Evolutionary conservation across 1,140 invertebrate genomes (phyloP), one percentile per base, ranked within the genome.

Genomic region (Chrysoperla carnea): DNA sequence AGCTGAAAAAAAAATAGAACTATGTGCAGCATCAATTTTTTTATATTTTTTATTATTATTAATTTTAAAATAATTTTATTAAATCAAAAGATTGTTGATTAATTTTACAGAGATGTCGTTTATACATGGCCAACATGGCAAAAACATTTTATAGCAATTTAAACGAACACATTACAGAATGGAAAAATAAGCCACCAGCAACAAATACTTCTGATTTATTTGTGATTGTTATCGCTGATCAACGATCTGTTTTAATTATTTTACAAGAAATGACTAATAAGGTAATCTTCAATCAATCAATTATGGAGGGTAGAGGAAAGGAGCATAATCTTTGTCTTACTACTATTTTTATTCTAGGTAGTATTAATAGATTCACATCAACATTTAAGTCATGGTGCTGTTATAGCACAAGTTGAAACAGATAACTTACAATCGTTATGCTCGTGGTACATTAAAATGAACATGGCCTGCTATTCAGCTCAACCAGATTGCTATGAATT

Each of bases 321-420:
- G n/a, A n/a, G n/a, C n/a, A n/a, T n/a, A n/a, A n/a, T n/a, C n/a
- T n/a, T n/a, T n/a, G n/a, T n/a, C n/a, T n/a, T n/a, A n/a, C n/a
- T n/a, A n/a, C n/a, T n/a, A n/a, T n/a, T n/a, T n/a, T n/a, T n/a
- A n/a, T 53, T 51, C 41, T 42, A 58, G 56, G 41, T 57, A 12
- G 50, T 49, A 9, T 37, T 60, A 31, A 44, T 60, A 3, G 58
- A 60, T 48, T 57, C 58, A 7, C 58, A 60, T 46, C 54, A 53
- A 42, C 58, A 60, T 44, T 49, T 53, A 8, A 13, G 31, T n/a
- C 42, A 48, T 36, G 58, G 58, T 37, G 58, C 58, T 1, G 46
- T 55, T 11, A 52, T 58, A 23, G 58, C 58, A 7, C 44, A 54
- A 15, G 45, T 46, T 7, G 37, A 43, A 27, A 40, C 41, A 27